Conservation (phyloP, 2,888 invertebrate species). For the Opisthograptis luteolata region DNA sequence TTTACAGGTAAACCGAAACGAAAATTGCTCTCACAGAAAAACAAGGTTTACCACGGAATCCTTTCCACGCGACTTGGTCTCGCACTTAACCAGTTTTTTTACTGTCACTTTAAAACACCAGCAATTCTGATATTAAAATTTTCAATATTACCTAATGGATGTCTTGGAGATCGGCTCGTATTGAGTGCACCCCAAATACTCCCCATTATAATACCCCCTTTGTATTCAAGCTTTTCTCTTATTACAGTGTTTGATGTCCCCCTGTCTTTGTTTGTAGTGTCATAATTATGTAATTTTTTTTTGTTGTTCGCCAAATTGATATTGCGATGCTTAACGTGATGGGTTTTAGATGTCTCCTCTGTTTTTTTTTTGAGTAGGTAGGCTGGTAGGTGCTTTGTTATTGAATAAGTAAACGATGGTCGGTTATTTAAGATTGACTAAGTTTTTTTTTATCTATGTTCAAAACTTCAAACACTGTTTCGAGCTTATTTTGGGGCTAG, state of each 20-base stretch:
- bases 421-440: too few relatives aligned
- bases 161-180: slow-evolving; percentile 69
- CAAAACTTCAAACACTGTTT: too few relatives aligned
- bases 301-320: slow-evolving; percentile 23
- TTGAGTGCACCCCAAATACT: slow-evolving; percentile 69
- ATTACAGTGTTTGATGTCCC: slow-evolving; percentile 39
- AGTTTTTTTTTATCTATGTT: too few relatives aligned
- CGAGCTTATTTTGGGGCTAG: too few relatives aligned
- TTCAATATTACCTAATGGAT: slow-evolving; percentile 85
- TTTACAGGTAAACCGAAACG: too few relatives aligned
- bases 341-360: slow-evolving; percentile 20
- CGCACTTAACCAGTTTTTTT: too few relatives aligned
- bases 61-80: too few relatives aligned
- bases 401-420: too few relatives aligned
- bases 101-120: too few relatives aligned
- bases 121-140: slow-evolving; percentile 85
- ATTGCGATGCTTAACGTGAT: slow-evolving; percentile 24
- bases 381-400: too few relatives aligned
- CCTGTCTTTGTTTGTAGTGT: slow-evolving; percentile 38
- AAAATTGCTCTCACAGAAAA: too few relatives aligned
- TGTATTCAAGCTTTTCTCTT: slow-evolving; percentile 37
- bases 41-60: too few relatives aligned
- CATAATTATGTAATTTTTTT: slow-evolving; percentile 40
- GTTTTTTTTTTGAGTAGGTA: background rate
- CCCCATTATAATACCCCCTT: slow-evolving; percentile 38